phyloP scores from a whole-genome alignment of 1,140 invertebrate species.

The Anastatus disparis region DNA sequence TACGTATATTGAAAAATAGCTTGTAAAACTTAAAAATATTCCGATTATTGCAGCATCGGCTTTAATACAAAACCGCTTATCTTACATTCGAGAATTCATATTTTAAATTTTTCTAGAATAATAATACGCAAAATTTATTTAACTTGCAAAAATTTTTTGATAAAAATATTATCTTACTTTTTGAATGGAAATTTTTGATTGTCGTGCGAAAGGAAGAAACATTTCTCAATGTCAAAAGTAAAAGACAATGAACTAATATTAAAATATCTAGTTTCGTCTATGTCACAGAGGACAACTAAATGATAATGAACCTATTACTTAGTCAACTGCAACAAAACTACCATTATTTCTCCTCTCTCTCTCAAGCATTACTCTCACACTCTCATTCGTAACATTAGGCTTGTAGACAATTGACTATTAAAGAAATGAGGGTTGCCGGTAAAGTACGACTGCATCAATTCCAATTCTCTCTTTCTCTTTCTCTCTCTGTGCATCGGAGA shows the following conservation, averaged over 20 bases:
- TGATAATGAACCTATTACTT: conserved; percentile 52
- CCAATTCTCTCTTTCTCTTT: conserved; percentile 30
- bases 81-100: too few species aligned
- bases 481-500: conserved; percentile 43
- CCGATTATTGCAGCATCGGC: conserved; percentile 4
- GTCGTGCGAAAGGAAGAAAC: too few species aligned
- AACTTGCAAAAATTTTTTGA: too few species aligned
- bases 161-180: too few species aligned
- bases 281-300: background rate
- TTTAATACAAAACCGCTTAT: too few species aligned
- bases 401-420: conserved; percentile 57
- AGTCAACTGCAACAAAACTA: conserved; percentile 49
- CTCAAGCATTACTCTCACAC: conserved; percentile 43
- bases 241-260: too few species aligned
- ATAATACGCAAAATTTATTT: too few species aligned
- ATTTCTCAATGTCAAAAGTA: too few species aligned
- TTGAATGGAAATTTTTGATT: too few species aligned
- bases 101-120: too few species aligned
- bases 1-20: background rate
- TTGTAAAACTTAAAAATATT: too few species aligned
- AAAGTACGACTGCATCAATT: conserved; percentile 36
- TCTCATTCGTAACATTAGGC: conserved; percentile 15
- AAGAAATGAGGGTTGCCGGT: conserved; percentile 45
- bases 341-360: conserved; percentile 2
- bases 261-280: background rate